Conservation (phyloP, 1,140 invertebrate genomes). For the Caerostris darwini region DNA sequence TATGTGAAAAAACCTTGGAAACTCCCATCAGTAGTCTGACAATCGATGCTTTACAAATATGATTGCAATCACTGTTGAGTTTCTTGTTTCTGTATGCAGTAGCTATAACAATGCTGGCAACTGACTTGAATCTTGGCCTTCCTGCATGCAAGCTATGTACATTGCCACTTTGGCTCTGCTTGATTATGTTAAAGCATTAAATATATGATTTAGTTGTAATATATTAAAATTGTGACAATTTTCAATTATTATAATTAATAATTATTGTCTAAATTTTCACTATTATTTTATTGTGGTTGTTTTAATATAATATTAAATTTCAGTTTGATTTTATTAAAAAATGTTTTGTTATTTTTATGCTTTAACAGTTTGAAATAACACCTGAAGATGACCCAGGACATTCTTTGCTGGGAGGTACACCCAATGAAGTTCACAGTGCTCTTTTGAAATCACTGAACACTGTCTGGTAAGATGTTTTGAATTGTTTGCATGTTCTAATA, state of each 20-base stretch:
- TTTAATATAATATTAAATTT: not conserved
- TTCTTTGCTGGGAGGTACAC: conserved; percentile 86
- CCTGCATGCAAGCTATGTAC: no score
- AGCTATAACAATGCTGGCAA: no score
- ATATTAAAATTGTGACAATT: not conserved
- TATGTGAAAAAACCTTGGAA: no score
- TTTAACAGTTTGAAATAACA: conserved; percentile 88
- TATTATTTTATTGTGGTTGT: not conserved
- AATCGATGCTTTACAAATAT: no score
- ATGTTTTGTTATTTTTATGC: conserved; percentile 43
- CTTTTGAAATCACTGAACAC: conserved; percentile 86
- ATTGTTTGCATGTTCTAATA: not conserved
- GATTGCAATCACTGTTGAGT: no score
- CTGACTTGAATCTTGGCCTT: no score
- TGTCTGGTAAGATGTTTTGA: conserved; percentile 80
- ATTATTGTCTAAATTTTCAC: not conserved
- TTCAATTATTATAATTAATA: not conserved
- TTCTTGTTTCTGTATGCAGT: no score
- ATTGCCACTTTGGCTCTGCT: not conserved
- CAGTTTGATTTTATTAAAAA: not conserved
- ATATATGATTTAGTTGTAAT: not conserved
- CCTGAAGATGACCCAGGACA: conserved; percentile 88
- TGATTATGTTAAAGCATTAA: not conserved
- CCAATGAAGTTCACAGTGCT: conserved; percentile 88
- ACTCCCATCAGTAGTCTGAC: no score